These are phyloP conservation scores for Papilio gigon DNA, from an alignment of 2,888 invertebrate genomes.

Conservation along the genomic window DNA sequence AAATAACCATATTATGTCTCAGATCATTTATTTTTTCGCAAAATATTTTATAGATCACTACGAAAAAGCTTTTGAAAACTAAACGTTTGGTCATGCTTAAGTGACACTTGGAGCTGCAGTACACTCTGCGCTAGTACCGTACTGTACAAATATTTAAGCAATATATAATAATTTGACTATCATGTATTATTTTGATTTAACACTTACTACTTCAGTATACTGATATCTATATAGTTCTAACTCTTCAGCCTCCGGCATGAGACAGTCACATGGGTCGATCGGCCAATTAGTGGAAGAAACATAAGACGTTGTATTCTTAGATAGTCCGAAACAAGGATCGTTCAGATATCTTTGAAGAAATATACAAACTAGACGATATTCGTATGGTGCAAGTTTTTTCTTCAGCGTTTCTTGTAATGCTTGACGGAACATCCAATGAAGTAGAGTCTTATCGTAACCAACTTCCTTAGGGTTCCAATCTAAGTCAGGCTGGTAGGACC, in stretches of 20 bases:
- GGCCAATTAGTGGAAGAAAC: slow-evolving; percentile 56
- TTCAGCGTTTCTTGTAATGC: slow-evolving; percentile 62
- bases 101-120: too few relatives aligned
- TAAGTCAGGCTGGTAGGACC: slow-evolving; percentile 72
- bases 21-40: not conserved
- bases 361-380: slow-evolving; percentile 53
- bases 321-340: slow-evolving; percentile 73
- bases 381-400: slow-evolving; percentile 53
- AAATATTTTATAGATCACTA: too few relatives aligned
- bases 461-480: slow-evolving; percentile 62
- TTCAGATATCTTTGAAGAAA: slow-evolving; percentile 62
- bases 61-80: too few relatives aligned
- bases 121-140: too few relatives aligned
- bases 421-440: slow-evolving; percentile 76
- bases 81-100: too few relatives aligned
- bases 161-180: too few relatives aligned
- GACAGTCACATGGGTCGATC: slow-evolving; percentile 68
- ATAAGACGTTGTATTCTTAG: slow-evolving; percentile 55
- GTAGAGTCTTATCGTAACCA: slow-evolving; percentile 57
- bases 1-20: too few relatives aligned
- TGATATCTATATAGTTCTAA: slow-evolving; percentile 52
- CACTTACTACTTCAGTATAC: slow-evolving; percentile 53
- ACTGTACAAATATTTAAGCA: too few relatives aligned
- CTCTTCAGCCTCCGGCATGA: slow-evolving; percentile 61
- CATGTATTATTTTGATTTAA: slow-evolving; percentile 14